Evolutionary conservation across 2,888 invertebrate species (phyloP), one percentile per base, ranked within the genome.

Genomic region (Ophioninae sp.): DNA sequence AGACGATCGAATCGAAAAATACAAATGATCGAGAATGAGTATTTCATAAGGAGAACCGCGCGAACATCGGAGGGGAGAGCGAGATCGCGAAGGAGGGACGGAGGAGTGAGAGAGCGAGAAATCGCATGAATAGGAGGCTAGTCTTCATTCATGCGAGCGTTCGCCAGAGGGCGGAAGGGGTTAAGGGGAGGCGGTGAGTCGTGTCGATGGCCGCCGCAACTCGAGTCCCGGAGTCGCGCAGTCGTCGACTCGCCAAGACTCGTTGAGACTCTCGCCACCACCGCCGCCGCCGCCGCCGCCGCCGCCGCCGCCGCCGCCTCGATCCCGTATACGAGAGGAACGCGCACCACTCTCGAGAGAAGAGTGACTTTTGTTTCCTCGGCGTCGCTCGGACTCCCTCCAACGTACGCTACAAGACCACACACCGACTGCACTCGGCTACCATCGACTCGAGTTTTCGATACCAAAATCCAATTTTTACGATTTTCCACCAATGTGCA

Each of bases 141-240:
- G 88, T 87, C 87, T 90, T 90, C 91, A 91, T 91, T 91, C 91
- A 91, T 91, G 87, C 87, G 85, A 85, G 68, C 83, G 85, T 81
- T 79, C 81, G 73, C 56, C 76, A 72, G 73, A 51, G 44, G 77
- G 79, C 10, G 59, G 74, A 41, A 74, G 81, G 58, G 63, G 75
- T 7, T 30, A 13, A 13, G 63, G 56, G 56, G 63, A 77, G 44
- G 69, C 39, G 56, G 78, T n/a, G n/a, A 41, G 23, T 71, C 30
- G 75, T 79, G 73, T 81, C 79, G 81, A 75, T 76, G 75, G 82
- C 79, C 78, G 81, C 71, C 79, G 58, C 75, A 67, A 67, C 65
- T 64, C 74, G 74, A 37, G 22, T 30, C 44, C 67, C 65, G 30
- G n/a, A 67, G 61, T 67, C 76, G 67, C 59, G 20, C 58, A 59